These are phyloP conservation scores for Athalia cordata DNA, from an alignment of 2,888 invertebrate genomes.

Conservation along the genomic window DNA sequence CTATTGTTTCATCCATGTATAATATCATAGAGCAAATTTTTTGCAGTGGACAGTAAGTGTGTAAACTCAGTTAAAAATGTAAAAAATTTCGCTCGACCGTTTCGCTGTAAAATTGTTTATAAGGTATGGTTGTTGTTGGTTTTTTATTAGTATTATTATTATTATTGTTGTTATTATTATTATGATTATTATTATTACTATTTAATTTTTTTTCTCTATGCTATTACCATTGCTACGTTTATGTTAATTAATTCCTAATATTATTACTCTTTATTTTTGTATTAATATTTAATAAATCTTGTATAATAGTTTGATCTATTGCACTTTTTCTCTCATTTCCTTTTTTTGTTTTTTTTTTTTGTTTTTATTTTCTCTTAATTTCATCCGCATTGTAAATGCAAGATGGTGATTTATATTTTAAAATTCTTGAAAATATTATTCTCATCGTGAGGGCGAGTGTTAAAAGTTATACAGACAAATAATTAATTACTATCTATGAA, in stretches of 20 bases:
- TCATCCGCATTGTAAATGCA: slow-evolving; percentile 35
- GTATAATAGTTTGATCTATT: slow-evolving; percentile 37
- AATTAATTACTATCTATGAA: slow-evolving; percentile 37
- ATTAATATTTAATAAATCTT: slow-evolving; percentile 41
- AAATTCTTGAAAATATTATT: slow-evolving; percentile 51
- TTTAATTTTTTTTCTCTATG: slow-evolving; percentile 36
- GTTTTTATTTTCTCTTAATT: too few relatives aligned
- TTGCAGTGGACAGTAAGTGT: not conserved
- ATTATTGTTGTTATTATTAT: slow-evolving; percentile 47
- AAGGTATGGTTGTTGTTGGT: slow-evolving; percentile 14
- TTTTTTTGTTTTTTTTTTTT: too few relatives aligned
- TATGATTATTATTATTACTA: slow-evolving; percentile 49
- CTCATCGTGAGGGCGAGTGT: slow-evolving; percentile 46
- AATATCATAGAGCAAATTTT: not conserved
- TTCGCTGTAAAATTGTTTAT: slow-evolving; percentile 26
- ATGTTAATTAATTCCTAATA: slow-evolving; percentile 50
- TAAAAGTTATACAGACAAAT: slow-evolving; percentile 41
- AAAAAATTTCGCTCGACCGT: slow-evolving; percentile 32
- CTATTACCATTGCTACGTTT: slow-evolving; percentile 46
- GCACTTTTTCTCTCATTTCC: not conserved
- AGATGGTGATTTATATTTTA: slow-evolving; percentile 28
- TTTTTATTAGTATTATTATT: slow-evolving; percentile 42
- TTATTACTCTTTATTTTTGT: slow-evolving; percentile 47
- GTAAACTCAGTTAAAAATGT: slow-evolving; percentile 1
- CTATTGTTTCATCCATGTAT: not conserved